Evolutionary conservation across 2,888 invertebrate genomes (phyloP), one percentile per base, ranked within the genome.

Genomic region (Spodoptera exigua): DNA sequence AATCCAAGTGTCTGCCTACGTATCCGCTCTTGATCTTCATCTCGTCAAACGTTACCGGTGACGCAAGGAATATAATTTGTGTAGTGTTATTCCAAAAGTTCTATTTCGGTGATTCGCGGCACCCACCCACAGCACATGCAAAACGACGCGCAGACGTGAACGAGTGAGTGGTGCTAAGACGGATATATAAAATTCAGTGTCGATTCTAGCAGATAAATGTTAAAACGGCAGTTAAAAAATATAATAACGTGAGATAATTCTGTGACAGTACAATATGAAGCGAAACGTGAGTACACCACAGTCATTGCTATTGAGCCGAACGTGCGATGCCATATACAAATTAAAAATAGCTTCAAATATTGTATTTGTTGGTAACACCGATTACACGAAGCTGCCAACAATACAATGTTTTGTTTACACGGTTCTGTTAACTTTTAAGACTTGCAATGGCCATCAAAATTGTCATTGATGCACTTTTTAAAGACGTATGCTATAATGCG

Each of bases 41-140:
- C 82, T 80, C 85, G 85, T 85, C 89, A 89, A 85, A 77, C 80
- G 79, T 81, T 80, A 60, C 81, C 83, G 81, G 88, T 93, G 93
- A 93, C 93, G 93, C 89, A 89, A 87, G 85, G 76, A 89, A 89
- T 90, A 91, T 92, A 92, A 91, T 92, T 92, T 90, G 89, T 90
- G 85, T 87, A 84, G 89, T 86, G 90, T 91, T 93, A 92, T 93
- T 93, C 91, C 92, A 90, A 93, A 93, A 91, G 89, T 86, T 93
- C 93, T 94, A 93, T 94, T 94, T 93, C 89, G 85, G 93, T 90
- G 76, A 75, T 83, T 73, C 88, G 86, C 83, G 85, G 85, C 89
- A 87, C 84, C 88, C 90, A 85, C 88, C 88, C 82, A 88, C 87
- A 80, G 78, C 80, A 76, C 82, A 85, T 82, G 85, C 86, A 86